Percentiles rank a stretch among this genome's conserved stretches.
phyloP scores from a whole-genome alignment of 2,888 invertebrate genomes.

The Alcis repandata region DNA sequence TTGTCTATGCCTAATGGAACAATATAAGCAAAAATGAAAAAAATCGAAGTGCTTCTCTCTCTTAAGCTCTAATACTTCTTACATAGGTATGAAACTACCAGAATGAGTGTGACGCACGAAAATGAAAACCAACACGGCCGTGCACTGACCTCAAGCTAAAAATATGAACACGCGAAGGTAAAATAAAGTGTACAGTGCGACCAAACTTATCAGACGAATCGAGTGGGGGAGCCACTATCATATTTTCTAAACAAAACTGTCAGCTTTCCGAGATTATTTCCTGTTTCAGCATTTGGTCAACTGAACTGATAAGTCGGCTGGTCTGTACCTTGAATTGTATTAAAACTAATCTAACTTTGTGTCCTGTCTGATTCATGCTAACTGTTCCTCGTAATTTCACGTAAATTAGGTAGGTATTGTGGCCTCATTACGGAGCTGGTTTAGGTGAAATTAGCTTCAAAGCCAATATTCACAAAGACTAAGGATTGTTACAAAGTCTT shows the following conservation, averaged over 20 bases:
- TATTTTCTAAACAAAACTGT: neutral
- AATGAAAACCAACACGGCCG: slow-evolving; percentile 47
- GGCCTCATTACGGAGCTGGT: slow-evolving; percentile 19
- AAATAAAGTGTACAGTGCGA: slow-evolving; percentile 29
- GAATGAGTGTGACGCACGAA: slow-evolving; percentile 47
- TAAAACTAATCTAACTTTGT: slow-evolving; percentile 38
- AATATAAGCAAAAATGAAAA: too few relatives aligned
- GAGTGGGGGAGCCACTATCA: neutral
- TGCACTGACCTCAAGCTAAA: slow-evolving; percentile 41
- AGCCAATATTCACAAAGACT: neutral
- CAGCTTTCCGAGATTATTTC: neutral
- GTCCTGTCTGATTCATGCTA: slow-evolving; percentile 44
- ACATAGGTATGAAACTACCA: neutral
- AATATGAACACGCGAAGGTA: slow-evolving; percentile 49
- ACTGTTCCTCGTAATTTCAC: slow-evolving; percentile 31
- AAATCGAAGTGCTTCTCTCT: too few relatives aligned
- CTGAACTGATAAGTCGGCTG: neutral
- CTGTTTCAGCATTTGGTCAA: neutral
- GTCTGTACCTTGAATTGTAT: slow-evolving; percentile 44
- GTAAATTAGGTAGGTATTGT: slow-evolving; percentile 26
- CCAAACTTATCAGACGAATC: neutral
- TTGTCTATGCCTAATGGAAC: too few relatives aligned
- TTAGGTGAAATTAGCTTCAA: slow-evolving; percentile 19
- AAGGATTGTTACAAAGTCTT: neutral
- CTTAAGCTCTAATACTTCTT: neutral